A percentile compares a stretch with the other conserved stretches of the same genome.
Conservation (phyloP, 2,888 invertebrate genomes). For the Drosophila anceps region DNA sequence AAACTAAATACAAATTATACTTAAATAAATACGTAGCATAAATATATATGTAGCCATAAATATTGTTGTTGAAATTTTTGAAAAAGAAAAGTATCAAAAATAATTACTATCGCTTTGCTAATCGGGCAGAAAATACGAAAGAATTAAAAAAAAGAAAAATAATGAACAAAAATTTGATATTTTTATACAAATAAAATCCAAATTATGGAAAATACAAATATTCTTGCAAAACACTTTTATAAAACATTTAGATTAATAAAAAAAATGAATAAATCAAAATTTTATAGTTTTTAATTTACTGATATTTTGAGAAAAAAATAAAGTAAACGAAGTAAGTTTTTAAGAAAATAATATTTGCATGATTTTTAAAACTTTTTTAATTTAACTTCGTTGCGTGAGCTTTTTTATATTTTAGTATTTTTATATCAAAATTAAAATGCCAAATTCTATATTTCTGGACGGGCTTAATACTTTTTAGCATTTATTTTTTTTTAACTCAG, state of each 20-base stretch:
- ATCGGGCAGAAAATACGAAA: constrained; percentile 31
- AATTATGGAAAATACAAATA: constrained; percentile 38
- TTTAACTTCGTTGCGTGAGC: background rate
- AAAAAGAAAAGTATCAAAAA: constrained; percentile 14
- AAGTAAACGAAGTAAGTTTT: constrained; percentile 38
- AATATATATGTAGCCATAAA: constrained; percentile 48
- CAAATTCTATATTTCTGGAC: background rate
- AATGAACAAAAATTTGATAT: constrained; percentile 70
- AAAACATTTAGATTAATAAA: constrained; percentile 65
- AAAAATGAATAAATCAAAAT: constrained; percentile 18
- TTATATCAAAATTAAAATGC: too few species aligned
- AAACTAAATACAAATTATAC: constrained; percentile 30
- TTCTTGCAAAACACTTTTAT: constrained; percentile 59
- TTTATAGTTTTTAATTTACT: constrained; percentile 20
- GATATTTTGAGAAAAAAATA: constrained; percentile 10
- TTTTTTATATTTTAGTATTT: background rate
- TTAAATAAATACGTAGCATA: constrained; percentile 37
- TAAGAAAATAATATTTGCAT: constrained; percentile 34
- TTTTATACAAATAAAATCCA: constrained; percentile 65
- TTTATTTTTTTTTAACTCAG: too few species aligned
- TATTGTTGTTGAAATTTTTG: constrained; percentile 53
- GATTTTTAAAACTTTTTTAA: constrained; percentile 2
- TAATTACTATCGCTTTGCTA: constrained; percentile 64
- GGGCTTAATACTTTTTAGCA: background rate
- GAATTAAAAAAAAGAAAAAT: background rate